phyloP scores from a whole-genome alignment of 1,140 invertebrate genomes.

The Drosophila novamexicana region DNA sequence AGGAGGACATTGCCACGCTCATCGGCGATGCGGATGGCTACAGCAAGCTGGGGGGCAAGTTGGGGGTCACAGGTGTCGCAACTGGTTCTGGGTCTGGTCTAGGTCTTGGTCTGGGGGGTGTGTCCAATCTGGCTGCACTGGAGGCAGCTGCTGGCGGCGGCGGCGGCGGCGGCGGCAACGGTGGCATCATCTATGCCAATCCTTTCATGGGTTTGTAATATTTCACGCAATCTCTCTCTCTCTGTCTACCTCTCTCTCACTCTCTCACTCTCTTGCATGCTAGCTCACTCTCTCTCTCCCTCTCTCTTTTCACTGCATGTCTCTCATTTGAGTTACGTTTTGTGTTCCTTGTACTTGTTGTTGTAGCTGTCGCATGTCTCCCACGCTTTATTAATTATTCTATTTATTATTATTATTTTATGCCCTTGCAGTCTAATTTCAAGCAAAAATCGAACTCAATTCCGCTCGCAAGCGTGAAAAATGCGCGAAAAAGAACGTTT shows the following conservation, averaged over 20 bases:
- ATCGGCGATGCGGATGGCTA: conserved; percentile 63
- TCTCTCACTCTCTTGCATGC: neutral
- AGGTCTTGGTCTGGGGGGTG: conserved; percentile 46
- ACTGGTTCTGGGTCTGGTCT: conserved; percentile 9
- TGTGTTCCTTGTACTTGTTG: too few species aligned
- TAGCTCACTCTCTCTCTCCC: neutral
- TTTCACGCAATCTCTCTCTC: conserved; percentile 53
- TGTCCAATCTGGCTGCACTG: conserved; percentile 13
- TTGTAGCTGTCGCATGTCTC: conserved; percentile 2
- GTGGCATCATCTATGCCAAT: conserved; percentile 84
- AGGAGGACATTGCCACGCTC: conserved; percentile 72
- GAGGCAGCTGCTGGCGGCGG: conserved; percentile 31
- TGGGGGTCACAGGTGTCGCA: conserved; percentile 4
- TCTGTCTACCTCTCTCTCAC: neutral
- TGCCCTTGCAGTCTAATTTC: too few species aligned
- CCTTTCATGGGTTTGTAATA: conserved; percentile 84
- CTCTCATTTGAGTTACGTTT: neutral
- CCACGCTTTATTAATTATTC: too few species aligned
- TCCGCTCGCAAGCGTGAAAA: too few species aligned
- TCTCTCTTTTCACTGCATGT: neutral
- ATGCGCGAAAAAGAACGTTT: too few species aligned
- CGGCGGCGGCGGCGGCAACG: conserved; percentile 46
- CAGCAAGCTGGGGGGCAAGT: conserved; percentile 53
- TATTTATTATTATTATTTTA: too few species aligned
- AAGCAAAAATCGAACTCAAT: too few species aligned